Base-by-base conservation (phyloP, 2,113 vertebrate genomes). In the Turdus rufiventris region DNA sequence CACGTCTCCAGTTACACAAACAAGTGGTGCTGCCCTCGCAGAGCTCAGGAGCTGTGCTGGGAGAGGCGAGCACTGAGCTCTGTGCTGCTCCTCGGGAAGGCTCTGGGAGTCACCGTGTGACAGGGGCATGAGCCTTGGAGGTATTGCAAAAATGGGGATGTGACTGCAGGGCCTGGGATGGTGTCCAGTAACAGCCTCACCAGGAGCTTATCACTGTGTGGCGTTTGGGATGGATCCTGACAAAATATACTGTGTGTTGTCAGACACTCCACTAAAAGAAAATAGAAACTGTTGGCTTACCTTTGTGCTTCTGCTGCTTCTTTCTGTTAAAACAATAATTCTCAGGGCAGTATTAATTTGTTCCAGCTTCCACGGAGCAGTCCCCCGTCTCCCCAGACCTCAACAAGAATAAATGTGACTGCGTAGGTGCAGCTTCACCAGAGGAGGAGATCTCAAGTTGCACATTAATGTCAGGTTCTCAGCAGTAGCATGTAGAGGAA, bases 1-100 rank as follows among this genome's bases (percentile, higher is more conserved):
- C 93, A 62, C 91, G 87, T 97, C 96, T 97, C 90, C 88, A 87
- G 83, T 97, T 97, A 78, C 92, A 96, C 95, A 97, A 96, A 97
- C 96, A 96, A 81, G 74, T 2, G 61, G 61, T 73, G 94, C 96
- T 81, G 95, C 43, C 5, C 73, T 82, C 5, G 86, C 92, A 11
- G 88, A 62, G 96, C 73, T 1, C 67, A 83, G 11, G 83, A 23
- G 96, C 53, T 50, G 94, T 77, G 95, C 72, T 1, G 61, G 91
- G 89, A 94, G 91, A 94, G 93, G 94, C 48, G 91, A 93, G 89
- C 1, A 24, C 73, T 19, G 92, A 70, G 74, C 94, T 65, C n/a
- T 1, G 7, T 58, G 74, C 86, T 2, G 1, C 6, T 62, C 77
- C 66, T 76, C 6, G 11, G 83, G 93, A 76, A 72, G 90, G 78